Evolutionary conservation across 2,888 invertebrate species (phyloP), one percentile per base, ranked within the genome.

Genomic region (Ypsolopha sequella): DNA sequence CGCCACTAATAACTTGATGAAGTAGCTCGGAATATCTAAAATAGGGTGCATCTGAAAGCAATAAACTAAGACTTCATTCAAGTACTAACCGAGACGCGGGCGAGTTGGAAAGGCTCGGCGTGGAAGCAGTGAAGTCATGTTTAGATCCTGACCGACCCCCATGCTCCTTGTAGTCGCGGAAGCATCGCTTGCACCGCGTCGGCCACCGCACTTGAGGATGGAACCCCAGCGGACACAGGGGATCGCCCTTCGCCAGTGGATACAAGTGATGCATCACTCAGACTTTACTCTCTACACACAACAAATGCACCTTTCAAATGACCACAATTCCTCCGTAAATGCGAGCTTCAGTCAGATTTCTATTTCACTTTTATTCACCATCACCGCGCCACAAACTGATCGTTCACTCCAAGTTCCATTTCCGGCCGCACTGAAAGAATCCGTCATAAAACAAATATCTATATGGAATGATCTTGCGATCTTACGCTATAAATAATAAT

Each of bases 121-220:
- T 92, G 54, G 95, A 95, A 44, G 92, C 90, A 47, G 94, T 91
- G 63, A 76, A 86, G 58, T 91, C 88, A 52, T 91, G 91, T 53
- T 91, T 91, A 57, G 91, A 91, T 70, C 91, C 90, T 63, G 91
- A 91, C 41, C 91, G 91, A 52, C 93, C 93, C 51, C 93, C 93
- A 80, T 96, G 96, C 70, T 96, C 96, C 82, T 95, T 96, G 82
- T 96, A 96, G 76, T 96, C 96, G 63, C 94, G 92, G 88, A 96
- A 96, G 80, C 96, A 97, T 64, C 96, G 89, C 84, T 96, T 96
- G 86, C 96, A 96, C 68, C 96, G 90, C 53, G 96, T 96, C 48
- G 96, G 96, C 94, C 96, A 96, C 68, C 96, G 91, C 63, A 96
- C 95, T 87, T 97, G 96, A 54, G 97, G 96, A 87, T 96, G 95